These are phyloP conservation scores for Sphaeridia pumilis DNA, from an alignment of 2,888 invertebrate species.

Conservation along the genomic window DNA sequence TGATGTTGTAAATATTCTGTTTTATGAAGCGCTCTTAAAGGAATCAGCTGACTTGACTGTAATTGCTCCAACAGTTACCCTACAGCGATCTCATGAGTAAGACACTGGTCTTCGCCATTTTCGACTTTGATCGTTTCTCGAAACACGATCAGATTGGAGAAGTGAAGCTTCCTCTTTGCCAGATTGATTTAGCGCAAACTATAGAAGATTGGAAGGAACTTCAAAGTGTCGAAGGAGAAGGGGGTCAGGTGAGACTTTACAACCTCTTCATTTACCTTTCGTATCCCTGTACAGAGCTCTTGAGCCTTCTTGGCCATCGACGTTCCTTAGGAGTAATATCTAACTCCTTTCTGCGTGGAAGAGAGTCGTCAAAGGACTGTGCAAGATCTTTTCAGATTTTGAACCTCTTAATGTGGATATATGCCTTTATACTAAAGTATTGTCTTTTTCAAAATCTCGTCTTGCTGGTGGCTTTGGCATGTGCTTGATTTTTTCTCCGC, in stretches of 20 bases:
- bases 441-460: constrained; percentile 20
- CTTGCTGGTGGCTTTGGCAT: constrained; percentile 36
- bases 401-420: no score
- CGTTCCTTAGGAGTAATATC: no score
- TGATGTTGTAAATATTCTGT: no score
- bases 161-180: constrained; percentile 33
- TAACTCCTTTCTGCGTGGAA: no score
- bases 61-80: no score
- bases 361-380: no score
- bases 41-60: no score
- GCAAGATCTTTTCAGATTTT: constrained; percentile 3
- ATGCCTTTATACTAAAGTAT: constrained; percentile 8
- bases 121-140: constrained; percentile 35
- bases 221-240: constrained; percentile 96
- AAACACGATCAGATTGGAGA: constrained; percentile 36
- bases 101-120: constrained; percentile 33
- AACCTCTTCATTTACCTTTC: constrained; percentile 3
- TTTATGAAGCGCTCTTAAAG: no score
- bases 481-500: constrained; percentile 36
- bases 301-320: no score
- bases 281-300: no score
- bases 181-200: constrained; percentile 33
- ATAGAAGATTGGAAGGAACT: constrained; percentile 35
- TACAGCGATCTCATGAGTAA: constrained; percentile 35
- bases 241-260: constrained; percentile 67